A percentile compares a stretch with the other conserved stretches of the same genome.
phyloP scores from a whole-genome alignment of 2,113 vertebrate species.

The Acanthochromis polyacanthus region DNA sequence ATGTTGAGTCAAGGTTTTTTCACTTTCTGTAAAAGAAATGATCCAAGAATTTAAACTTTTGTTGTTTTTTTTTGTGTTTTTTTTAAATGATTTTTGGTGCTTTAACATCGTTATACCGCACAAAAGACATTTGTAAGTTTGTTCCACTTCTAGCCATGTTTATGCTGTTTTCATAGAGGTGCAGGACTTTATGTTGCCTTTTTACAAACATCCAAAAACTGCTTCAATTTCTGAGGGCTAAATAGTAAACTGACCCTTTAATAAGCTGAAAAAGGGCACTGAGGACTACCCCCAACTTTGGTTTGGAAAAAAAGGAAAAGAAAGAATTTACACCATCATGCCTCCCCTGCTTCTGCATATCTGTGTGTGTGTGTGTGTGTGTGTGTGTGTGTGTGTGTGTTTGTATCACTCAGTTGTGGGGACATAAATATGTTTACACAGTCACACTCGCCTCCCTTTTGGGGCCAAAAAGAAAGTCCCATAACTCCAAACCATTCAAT shows the following conservation, averaged over 20 bases:
- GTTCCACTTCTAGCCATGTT: too few species aligned
- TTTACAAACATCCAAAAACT: too few species aligned
- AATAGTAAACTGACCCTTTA: slow-evolving; percentile 9
- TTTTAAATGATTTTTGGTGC: too few species aligned
- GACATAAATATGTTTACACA: neutral
- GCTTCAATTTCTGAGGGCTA: neutral
- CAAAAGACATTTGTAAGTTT: too few species aligned
- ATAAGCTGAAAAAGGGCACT: neutral
- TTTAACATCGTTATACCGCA: too few species aligned
- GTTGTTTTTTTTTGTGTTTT: too few species aligned
- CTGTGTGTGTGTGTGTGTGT: neutral
- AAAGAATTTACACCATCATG: slow-evolving; percentile 19
- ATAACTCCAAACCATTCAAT: neutral
- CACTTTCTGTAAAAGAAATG: too few species aligned
- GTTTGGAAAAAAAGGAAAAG: neutral
- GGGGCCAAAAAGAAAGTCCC: neutral
- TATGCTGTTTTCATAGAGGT: too few species aligned
- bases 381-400: neutral
- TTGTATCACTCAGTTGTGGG: neutral
- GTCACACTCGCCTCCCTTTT: neutral
- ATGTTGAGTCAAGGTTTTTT: too few species aligned
- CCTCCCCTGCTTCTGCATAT: slow-evolving; percentile 10
- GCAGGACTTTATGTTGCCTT: too few species aligned
- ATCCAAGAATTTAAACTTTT: too few species aligned
- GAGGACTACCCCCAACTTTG: neutral